Percentiles rank a stretch among this genome's conserved stretches.
Evolutionary conservation across 2,113 vertebrate species (phyloP).

Genomic region (Channa argus): DNA sequence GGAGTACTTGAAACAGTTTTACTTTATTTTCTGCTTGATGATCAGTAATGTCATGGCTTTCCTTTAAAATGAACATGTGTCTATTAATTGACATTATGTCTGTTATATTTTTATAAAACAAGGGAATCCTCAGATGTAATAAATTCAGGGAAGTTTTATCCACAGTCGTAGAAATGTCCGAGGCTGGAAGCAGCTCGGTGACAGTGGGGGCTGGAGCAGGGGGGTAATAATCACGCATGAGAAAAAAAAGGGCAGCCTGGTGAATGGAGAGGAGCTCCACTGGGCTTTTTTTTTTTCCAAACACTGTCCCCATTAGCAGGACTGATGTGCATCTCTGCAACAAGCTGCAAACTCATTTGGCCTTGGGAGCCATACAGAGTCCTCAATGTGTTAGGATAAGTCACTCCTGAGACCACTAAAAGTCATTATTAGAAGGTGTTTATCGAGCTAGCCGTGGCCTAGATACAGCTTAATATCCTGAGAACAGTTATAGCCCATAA

Average conservation of each 20-base stretch:
- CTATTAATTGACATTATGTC: not conserved
- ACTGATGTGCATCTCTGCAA: conserved; percentile 70
- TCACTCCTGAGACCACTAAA: conserved; percentile 77
- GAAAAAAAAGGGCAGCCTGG: conserved; percentile 42
- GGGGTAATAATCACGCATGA: conserved; percentile 67
- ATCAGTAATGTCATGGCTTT: not conserved
- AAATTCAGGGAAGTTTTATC: conserved; percentile 59
- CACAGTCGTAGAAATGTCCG: conserved; percentile 6
- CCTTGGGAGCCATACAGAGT: conserved; percentile 70
- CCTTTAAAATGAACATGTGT: conserved; percentile 2
- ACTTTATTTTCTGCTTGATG: not conserved
- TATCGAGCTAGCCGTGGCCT: conserved; percentile 74
- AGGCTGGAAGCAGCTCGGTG: conserved; percentile 45
- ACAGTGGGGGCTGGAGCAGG: conserved; percentile 29
- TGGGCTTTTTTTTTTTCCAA: conserved; percentile 10
- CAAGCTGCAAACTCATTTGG: conserved; percentile 71
- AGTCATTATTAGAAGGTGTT: conserved; percentile 81
- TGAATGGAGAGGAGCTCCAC: conserved; percentile 55
- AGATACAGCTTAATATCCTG: conserved; percentile 75
- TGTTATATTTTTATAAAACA: not conserved
- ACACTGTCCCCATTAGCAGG: conserved; percentile 70
- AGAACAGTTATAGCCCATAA: conserved; percentile 76
- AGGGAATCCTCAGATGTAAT: conserved; percentile 9
- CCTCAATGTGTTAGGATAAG: conserved; percentile 68
- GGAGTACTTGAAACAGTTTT: not conserved